Evolutionary conservation across 1,140 invertebrate genomes (phyloP), one percentile per base, ranked within the genome.

Genomic region (Brachionus rotundiformis): DNA sequence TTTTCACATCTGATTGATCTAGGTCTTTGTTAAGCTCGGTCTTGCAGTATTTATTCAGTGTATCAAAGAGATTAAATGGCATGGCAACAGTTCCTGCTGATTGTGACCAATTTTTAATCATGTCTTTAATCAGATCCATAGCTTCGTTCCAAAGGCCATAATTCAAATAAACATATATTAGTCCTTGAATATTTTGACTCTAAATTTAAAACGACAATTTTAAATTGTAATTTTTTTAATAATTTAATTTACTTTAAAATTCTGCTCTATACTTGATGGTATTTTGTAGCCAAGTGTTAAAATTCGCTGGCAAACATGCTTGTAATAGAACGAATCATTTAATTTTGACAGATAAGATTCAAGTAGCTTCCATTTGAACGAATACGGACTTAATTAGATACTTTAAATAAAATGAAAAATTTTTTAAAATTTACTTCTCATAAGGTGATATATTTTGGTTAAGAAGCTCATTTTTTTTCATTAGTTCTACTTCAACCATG

Each of bases 351-450:
- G n/a, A 63, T 79, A 79, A 25, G 25, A 33, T 36, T 36, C 31
- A 29, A 79, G 29, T 13, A 79, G 47, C 3, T n/a, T 54, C 76
- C 76, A 79, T 79, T 79, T 79, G 8, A 79, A 59, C 2, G 31
- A 59, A 41, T 63, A 39, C 1, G 76, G 76, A 79, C 76, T 79
- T 59, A 39, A 3, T 0, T n/a, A n/a, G n/a, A n/a, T n/a, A n/a
- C n/a, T n/a, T n/a, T n/a, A n/a, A n/a, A n/a, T n/a, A n/a, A n/a
- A n/a, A n/a, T n/a, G n/a, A n/a, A n/a, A n/a, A n/a, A n/a, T n/a
- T n/a, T n/a, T n/a, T n/a, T n/a, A n/a, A n/a, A n/a, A n/a, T 44
- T 41, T 79, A 79, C 76, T 79, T 79, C 31, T 79, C 47, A 36
- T 79, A 79, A 3, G 76, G 76, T 10, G 47, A 59, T 1, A 5